Evolutionary conservation across 2,113 vertebrate species (phyloP).

Genomic region (Narcine bancroftii): DNA sequence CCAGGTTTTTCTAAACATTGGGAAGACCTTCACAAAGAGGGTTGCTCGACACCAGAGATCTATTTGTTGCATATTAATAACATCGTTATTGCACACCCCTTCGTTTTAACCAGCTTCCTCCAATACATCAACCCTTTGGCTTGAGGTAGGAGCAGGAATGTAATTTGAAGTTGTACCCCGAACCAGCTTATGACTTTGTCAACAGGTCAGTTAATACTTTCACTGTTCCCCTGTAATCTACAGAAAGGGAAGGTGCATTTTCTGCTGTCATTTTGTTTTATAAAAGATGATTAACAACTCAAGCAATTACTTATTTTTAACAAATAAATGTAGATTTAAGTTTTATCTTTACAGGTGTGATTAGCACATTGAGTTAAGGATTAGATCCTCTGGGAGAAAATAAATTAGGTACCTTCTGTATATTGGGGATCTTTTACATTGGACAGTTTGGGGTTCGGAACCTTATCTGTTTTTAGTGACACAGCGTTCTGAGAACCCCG

Average conservation of each 20-base stretch:
- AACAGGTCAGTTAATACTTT: not conserved
- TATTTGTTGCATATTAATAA: not conserved
- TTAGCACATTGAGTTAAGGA: not conserved
- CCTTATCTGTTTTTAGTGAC: not conserved
- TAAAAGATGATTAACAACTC: not conserved
- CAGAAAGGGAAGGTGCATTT: not conserved
- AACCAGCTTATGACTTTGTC: not conserved
- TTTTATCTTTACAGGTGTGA: not conserved
- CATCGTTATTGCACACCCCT: not conserved
- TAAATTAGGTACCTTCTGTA: no score
- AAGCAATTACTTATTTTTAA: not conserved
- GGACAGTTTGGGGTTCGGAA: no score
- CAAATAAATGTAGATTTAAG: not conserved
- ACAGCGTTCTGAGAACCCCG: no score
- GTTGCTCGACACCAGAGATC: no score
- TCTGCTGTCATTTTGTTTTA: not conserved
- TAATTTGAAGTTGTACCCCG: not conserved
- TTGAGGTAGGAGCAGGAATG: not conserved
- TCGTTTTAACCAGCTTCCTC: not conserved
- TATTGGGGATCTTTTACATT: not conserved
- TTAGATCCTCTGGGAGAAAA: no score
- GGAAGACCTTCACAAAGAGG: not conserved
- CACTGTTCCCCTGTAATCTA: not conserved
- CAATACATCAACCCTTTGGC: not conserved
- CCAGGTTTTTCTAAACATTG: not conserved